Percentiles rank a stretch among this genome's conserved stretches.
phyloP scores from a whole-genome alignment of 2,113 vertebrate species.

The Callipepla californica region DNA sequence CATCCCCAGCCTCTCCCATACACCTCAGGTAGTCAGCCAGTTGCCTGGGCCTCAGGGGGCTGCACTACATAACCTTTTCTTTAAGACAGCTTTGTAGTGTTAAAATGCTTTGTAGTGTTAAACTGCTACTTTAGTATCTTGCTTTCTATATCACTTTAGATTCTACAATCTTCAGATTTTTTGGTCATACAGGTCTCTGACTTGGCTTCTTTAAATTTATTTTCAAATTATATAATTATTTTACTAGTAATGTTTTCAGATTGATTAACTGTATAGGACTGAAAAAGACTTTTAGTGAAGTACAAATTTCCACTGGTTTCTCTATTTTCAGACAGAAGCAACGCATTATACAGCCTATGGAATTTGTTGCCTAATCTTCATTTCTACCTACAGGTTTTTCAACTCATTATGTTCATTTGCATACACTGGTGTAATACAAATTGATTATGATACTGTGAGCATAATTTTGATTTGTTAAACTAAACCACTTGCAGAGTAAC shows the following conservation, averaged over 20 bases:
- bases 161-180: not conserved
- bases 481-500: not conserved
- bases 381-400: not conserved
- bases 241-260: not conserved
- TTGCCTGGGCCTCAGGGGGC: fast-evolving
- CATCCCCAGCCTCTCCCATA: not conserved
- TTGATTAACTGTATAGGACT: not conserved
- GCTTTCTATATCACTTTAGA: not conserved
- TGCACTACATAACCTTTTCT: not conserved
- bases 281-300: not conserved
- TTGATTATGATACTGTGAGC: not conserved
- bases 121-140: not conserved
- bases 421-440: not conserved
- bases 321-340: not conserved
- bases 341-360: not conserved
- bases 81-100: not conserved
- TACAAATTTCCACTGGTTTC: not conserved
- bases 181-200: not conserved
- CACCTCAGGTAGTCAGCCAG: not conserved
- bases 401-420: not conserved
- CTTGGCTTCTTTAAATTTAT: not conserved
- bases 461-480: slow-evolving; percentile 16
- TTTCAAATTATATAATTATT: not conserved
- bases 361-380: not conserved
- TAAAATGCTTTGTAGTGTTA: not conserved